These are phyloP conservation scores for Anoura caudifer DNA, from an alignment of 2,113 vertebrate species.

Conservation along the genomic window DNA sequence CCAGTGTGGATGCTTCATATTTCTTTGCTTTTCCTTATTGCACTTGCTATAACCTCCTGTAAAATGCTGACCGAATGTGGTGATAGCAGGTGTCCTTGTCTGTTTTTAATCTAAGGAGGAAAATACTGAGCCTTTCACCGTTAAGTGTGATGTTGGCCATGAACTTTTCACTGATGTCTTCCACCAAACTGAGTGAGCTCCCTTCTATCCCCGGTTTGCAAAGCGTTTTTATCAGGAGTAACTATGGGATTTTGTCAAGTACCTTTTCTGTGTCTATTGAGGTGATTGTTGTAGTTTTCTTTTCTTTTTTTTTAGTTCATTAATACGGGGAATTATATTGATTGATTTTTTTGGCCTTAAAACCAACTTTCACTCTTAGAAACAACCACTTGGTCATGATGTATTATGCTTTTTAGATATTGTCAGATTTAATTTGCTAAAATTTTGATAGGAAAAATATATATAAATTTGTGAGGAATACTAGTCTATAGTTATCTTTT, in stretches of 20 bases:
- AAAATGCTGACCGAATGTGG: not conserved
- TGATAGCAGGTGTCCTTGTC: not conserved
- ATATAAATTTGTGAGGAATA: not conserved
- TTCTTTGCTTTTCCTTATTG: not conserved
- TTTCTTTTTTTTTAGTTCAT: not conserved
- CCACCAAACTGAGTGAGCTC: too few species aligned
- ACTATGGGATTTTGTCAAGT: too few species aligned
- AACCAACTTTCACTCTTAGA: not conserved
- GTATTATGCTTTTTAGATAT: not conserved
- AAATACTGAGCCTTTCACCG: too few species aligned
- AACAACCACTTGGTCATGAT: not conserved
- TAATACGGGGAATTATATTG: not conserved
- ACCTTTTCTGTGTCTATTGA: too few species aligned
- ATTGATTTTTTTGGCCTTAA: not conserved
- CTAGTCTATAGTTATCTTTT: not conserved
- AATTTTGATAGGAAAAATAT: not conserved
- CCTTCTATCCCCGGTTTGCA: too few species aligned
- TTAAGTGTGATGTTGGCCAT: too few species aligned
- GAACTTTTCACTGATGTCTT: too few species aligned
- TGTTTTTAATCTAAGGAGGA: too few species aligned
- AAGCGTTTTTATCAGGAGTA: too few species aligned
- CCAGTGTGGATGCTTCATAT: not conserved
- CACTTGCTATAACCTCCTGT: not conserved
- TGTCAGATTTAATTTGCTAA: too few species aligned
- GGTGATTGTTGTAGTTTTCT: not conserved